These are phyloP conservation scores for Cinclus mexicanus DNA, from an alignment of 2,113 vertebrate genomes.

Conservation along the genomic window DNA sequence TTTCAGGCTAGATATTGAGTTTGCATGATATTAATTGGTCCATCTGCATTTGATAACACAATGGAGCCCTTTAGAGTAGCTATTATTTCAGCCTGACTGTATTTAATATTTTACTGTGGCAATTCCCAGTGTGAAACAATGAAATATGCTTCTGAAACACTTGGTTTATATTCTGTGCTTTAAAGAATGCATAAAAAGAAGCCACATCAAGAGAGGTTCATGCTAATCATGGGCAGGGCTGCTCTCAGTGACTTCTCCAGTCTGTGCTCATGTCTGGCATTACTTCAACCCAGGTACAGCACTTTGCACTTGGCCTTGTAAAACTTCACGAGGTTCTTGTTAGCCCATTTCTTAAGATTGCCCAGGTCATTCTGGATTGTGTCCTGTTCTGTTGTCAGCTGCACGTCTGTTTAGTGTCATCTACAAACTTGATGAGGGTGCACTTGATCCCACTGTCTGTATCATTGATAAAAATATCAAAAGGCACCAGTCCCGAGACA, in stretches of 20 bases:
- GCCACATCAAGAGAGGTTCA: not conserved
- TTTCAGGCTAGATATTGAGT: not conserved
- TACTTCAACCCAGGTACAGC: not conserved
- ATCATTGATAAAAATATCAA: not conserved
- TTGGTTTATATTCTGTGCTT: not conserved
- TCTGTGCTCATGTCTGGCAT: not conserved
- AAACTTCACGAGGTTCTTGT: not conserved
- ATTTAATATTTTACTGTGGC: not conserved
- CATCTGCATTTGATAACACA: not conserved
- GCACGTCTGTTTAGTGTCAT: not conserved
- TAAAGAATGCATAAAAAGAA: not conserved
- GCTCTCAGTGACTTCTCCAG: not conserved
- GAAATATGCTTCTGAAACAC: not conserved
- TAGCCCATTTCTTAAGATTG: not conserved
- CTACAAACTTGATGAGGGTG: not conserved
- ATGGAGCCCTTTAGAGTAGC: not conserved
- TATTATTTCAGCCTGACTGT: not conserved
- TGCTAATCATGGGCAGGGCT: not conserved
- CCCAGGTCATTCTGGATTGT: not conserved
- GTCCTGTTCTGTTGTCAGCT: not conserved
- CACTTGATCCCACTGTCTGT: not conserved
- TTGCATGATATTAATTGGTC: not conserved
- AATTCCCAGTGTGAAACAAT: not conserved
- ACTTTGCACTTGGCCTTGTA: not conserved
- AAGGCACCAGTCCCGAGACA: rapidly evolving